These are phyloP conservation scores for Druon quercuslanigerum DNA, from an alignment of 1,140 invertebrate species.

Conservation along the genomic window DNA sequence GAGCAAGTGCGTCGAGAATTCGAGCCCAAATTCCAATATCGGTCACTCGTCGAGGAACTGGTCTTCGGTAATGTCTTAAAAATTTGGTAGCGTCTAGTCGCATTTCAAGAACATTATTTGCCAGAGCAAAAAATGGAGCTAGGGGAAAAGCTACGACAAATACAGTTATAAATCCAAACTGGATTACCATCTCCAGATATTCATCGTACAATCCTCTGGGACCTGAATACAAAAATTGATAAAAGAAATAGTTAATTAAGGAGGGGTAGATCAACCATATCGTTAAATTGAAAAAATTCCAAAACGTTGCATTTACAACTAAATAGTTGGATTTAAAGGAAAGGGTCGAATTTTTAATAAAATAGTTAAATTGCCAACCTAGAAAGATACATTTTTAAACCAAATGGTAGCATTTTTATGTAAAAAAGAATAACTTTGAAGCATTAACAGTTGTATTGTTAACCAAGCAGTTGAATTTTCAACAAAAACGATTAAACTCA, in stretches of 20 bases:
- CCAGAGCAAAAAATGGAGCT: conserved; percentile 90
- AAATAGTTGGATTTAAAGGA: no score
- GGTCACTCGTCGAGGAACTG: conserved; percentile 88
- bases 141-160: conserved; percentile 94
- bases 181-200: conserved; percentile 97
- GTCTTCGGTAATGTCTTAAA: conserved; percentile 87
- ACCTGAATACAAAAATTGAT: conserved; percentile 73
- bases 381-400: no score
- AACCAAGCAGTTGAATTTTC: no score
- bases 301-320: no score
- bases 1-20: conserved; percentile 92
- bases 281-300: not conserved
- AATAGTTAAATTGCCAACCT: no score
- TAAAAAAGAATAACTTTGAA: no score
- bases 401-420: no score
- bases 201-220: conserved; percentile 95
- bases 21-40: conserved; percentile 95
- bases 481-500: no score
- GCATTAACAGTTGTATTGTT: no score
- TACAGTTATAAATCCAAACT: conserved; percentile 93
- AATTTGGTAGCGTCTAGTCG: conserved; percentile 91
- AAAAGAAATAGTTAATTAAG: not conserved
- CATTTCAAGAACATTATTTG: conserved; percentile 94
- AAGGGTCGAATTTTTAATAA: no score
- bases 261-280: not conserved